phyloP scores from a whole-genome alignment of 2,797 vertebrate species.

The Vultur gryphus region DNA sequence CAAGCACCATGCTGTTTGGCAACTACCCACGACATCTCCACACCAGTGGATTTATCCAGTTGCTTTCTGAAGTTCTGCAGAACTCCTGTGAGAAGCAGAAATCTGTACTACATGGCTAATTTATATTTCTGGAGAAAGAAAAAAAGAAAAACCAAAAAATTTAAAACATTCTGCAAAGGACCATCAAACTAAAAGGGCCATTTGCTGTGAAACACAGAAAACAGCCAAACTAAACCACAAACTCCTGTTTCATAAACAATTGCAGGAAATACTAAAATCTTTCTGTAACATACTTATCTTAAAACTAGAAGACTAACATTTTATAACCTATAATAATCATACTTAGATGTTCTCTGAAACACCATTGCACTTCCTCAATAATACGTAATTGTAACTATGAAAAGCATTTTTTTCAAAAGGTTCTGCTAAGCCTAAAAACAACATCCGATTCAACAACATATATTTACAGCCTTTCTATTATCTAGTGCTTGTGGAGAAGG shows the following conservation, averaged over 20 bases:
- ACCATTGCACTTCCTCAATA: not conserved
- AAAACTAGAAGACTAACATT: conserved; percentile 43
- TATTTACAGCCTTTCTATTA: not conserved
- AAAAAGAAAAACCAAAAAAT: not conserved
- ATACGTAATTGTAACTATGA: not conserved
- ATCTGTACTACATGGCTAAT: not conserved
- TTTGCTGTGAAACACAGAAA: conserved; percentile 32
- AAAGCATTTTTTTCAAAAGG: not conserved
- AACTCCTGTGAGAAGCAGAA: not conserved
- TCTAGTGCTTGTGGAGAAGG: not conserved
- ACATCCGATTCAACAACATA: fast-evolving
- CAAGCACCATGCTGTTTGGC: not conserved
- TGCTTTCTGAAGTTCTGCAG: not conserved
- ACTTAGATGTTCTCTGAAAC: conserved; percentile 23
- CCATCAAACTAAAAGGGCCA: conserved; percentile 10
- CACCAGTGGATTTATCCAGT: not conserved
- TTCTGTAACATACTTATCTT: conserved; percentile 48
- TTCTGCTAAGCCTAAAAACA: not conserved
- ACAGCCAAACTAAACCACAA: conserved; percentile 34
- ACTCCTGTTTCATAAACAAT: conserved; percentile 50
- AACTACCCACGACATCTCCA: not conserved
- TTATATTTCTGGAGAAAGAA: not conserved
- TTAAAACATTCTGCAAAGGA: conserved; percentile 5
- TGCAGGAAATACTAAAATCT: conserved; percentile 62
- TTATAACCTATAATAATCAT: conserved; percentile 49